Evolutionary conservation across 1,140 invertebrate species (phyloP).

Genomic region (Pogonognathellus flavescens): DNA sequence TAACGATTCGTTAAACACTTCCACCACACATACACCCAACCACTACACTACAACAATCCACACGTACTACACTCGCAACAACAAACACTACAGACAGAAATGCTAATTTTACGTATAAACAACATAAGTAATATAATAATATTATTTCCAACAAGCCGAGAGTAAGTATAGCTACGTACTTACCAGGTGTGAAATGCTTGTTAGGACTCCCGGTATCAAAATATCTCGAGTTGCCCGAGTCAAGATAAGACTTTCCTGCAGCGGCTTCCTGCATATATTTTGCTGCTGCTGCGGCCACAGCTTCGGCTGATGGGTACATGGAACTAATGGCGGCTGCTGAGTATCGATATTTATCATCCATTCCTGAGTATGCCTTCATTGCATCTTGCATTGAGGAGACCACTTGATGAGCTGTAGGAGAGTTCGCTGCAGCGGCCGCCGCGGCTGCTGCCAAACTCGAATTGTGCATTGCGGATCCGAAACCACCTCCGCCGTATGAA

Average conservation of each 20-base stretch:
- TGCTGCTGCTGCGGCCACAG: slow-evolving; percentile 64
- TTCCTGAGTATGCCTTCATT: slow-evolving; percentile 67
- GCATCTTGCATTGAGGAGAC: slow-evolving; percentile 67
- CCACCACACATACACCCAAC: too few relatives aligned
- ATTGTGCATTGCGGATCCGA: slow-evolving; percentile 65
- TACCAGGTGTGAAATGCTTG: slow-evolving; percentile 67
- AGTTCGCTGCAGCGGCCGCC: slow-evolving; percentile 61
- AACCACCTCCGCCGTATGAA: slow-evolving; percentile 62
- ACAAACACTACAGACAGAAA: too few relatives aligned
- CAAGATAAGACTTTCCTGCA: slow-evolving; percentile 65
- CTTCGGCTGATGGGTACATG: slow-evolving; percentile 65
- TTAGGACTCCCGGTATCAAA: slow-evolving; percentile 65
- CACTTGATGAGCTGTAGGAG: slow-evolving; percentile 63
- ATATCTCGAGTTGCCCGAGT: slow-evolving; percentile 65
- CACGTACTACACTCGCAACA: too few relatives aligned
- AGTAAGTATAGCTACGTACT: slow-evolving; percentile 51
- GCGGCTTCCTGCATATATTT: slow-evolving; percentile 67
- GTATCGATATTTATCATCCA: slow-evolving; percentile 67
- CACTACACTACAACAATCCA: too few relatives aligned
- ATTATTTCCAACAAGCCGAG: slow-evolving; percentile 22
- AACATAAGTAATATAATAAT: not conserved
- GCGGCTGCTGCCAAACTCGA: slow-evolving; percentile 62
- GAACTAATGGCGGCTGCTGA: slow-evolving; percentile 63
- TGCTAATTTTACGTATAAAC: not conserved
- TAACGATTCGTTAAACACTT: too few relatives aligned